Base-by-base conservation (phyloP, 2,113 vertebrate genomes). In the Cryptoleucopteryx plumbea region DNA sequence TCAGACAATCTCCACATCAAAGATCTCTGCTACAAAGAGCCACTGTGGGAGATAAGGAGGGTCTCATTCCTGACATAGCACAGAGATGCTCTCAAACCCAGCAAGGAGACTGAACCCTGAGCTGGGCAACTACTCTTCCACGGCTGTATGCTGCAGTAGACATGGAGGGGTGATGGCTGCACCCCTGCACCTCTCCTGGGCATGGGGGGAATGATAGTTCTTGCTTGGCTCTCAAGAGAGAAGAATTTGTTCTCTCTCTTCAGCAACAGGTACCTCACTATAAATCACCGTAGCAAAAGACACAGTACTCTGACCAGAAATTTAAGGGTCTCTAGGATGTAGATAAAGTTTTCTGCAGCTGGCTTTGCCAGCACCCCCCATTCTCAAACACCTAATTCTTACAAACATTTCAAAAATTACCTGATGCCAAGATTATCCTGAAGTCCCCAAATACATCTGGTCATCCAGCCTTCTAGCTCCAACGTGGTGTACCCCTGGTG, bases 401-500 rank as follows among this genome's bases (percentile, higher is more conserved):
- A 25, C 3, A 61, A 52, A 47, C 15, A 4, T 48, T 86, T 52
- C 8, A 3, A 27, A 88, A 74, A 40, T 67, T 61, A 29, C n/a
- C 29, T 40, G 14, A 48, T 80, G 38, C 21, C 5, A 9, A 82
- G 34, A 9, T 75, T 38, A 58, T 72, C 42, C 63, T 38, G 48
- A 86, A 67, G 42, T 67, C 25, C 32, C 25, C 9, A 2, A 53
- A 22, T 20, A 38, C 10, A 43, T 15, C 20, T 29, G 15, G 9
- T 6, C 18, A 17, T 36, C 32, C 55, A 82, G 29, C 38, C 43
- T 75, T 77, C 58, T 11, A 36, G 34, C 43, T 31, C 55, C 40
- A 11, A 80, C 50, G 16, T 0, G 6, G 3, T 3, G 1, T 34
- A 36, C 22, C 7, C 9, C 6, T 19, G 26, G 27, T 48, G 59